These are phyloP conservation scores for Oxyura jamaicensis DNA, from an alignment of 2,113 vertebrate genomes.

Conservation along the genomic window DNA sequence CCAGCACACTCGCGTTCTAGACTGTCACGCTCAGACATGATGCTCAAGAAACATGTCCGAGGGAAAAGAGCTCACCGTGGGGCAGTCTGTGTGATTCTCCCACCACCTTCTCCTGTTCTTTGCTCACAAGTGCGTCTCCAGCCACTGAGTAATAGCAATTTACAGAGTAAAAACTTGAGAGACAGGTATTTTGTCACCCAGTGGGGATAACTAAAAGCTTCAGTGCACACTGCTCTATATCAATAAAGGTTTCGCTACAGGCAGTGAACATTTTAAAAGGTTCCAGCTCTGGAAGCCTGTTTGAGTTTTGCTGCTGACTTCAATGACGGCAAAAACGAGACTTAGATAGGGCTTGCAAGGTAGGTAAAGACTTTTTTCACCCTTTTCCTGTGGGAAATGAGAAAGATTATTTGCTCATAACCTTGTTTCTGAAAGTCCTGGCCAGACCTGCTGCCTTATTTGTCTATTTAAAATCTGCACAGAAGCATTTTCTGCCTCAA, in stretches of 20 bases:
- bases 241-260: neutral
- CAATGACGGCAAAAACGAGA: neutral
- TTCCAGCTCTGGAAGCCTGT: neutral
- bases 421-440: neutral
- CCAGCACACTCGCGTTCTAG: no score
- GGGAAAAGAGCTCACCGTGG: no score
- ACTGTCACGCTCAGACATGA: no score
- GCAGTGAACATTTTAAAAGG: neutral
- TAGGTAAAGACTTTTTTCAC: neutral
- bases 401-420: neutral
- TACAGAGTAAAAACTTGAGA: neutral
- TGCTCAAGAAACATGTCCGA: neutral
- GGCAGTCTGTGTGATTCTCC: neutral
- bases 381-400: neutral
- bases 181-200: neutral
- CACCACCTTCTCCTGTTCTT: accelerated
- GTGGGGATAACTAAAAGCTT: neutral
- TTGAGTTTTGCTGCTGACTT: neutral
- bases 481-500: neutral
- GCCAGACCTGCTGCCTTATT: neutral
- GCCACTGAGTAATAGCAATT: neutral
- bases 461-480: neutral
- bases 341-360: neutral
- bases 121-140: neutral
- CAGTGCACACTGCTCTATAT: neutral